Conservation (phyloP, 1,140 invertebrate genomes). For the Uloborus diversus region DNA sequence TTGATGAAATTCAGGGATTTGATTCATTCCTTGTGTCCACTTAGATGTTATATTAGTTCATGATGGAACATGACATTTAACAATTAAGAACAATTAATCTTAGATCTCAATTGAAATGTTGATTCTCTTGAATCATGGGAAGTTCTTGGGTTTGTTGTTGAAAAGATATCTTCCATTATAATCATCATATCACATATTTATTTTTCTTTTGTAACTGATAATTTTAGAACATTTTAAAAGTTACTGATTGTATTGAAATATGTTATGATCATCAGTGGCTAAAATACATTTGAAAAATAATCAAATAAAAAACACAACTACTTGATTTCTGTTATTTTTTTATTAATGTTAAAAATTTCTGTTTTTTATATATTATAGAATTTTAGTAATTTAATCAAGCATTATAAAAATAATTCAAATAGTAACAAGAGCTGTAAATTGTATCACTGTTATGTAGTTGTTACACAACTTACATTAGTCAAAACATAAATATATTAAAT, state of each 20-base stretch:
- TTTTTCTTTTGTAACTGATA: neutral
- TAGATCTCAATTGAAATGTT: conserved; percentile 9
- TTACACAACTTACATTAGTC: too few relatives aligned
- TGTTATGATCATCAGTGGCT: neutral
- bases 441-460: too few relatives aligned
- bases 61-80: too few relatives aligned
- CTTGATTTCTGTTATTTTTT: neutral
- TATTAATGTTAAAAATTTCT: neutral
- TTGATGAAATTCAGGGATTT: conserved; percentile 45
- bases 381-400: too few relatives aligned
- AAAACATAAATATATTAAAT: too few relatives aligned
- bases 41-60: neutral
- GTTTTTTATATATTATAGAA: too few relatives aligned
- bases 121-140: conserved; percentile 30
- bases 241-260: neutral
- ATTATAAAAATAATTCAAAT: too few relatives aligned
- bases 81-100: neutral
- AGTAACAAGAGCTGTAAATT: too few relatives aligned
- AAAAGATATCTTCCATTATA: neutral
- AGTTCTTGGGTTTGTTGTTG: conserved; percentile 48
- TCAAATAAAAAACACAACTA: neutral
- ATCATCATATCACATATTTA: neutral
- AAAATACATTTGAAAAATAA: conserved; percentile 26
- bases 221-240: neutral
- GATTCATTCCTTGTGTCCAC: conserved; percentile 43